phyloP scores from a whole-genome alignment of 2,113 vertebrate genomes.

The Poeciliopsis turrubarensis region DNA sequence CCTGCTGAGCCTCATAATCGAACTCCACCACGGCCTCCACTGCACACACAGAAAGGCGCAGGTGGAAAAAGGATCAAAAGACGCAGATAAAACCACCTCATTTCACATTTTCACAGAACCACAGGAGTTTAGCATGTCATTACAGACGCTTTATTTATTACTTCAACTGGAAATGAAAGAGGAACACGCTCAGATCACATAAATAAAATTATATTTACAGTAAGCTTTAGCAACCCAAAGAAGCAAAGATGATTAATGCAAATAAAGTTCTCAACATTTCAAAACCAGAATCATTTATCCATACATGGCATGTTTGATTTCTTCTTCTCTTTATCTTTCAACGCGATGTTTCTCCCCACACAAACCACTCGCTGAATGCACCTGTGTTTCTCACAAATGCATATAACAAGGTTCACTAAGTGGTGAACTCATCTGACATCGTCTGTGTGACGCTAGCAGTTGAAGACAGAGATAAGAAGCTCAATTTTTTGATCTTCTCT shows the following conservation, averaged over 20 bases:
- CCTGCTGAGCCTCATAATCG: slow-evolving; percentile 97
- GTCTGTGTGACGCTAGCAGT: not conserved
- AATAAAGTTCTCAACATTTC: not conserved
- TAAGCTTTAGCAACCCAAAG: not conserved
- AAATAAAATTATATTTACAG: not conserved
- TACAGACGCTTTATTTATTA: not conserved
- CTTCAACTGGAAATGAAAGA: slow-evolving; percentile 7
- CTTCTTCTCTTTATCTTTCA: not conserved
- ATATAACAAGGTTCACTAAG: not conserved
- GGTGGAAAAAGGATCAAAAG: not conserved
- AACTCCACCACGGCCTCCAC: slow-evolving; percentile 99
- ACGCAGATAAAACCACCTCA: not conserved
- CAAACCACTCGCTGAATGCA: too few species aligned
- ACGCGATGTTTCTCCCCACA: not conserved
- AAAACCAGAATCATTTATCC: not conserved
- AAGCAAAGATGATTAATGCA: not conserved
- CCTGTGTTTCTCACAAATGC: not conserved
- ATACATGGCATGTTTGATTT: not conserved
- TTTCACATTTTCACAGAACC: not conserved
- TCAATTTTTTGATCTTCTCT: not conserved
- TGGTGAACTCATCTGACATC: not conserved
- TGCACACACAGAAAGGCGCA: slow-evolving; percentile 53
- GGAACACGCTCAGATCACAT: not conserved
- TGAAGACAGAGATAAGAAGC: not conserved
- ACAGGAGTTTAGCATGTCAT: not conserved